Base-by-base conservation (phyloP, 64 coral and sea anemone species). In the Dendrophyllia cribrosa region DNA sequence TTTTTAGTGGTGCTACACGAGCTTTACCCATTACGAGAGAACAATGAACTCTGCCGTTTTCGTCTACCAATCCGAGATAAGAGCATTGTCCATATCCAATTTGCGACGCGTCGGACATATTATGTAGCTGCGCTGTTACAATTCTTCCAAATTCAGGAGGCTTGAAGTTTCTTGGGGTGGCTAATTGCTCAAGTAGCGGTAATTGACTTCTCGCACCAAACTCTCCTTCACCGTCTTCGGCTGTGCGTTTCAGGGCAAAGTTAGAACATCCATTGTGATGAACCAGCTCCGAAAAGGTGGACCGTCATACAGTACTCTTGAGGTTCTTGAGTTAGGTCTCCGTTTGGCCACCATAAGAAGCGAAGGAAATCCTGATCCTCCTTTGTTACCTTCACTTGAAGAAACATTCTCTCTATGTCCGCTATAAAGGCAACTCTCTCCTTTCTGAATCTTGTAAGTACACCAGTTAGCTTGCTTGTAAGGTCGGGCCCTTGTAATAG, bases 1-100 rank as follows among this genome's bases (percentile, higher is more conserved):
- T 48, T 59, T 87, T 93, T 49, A 66, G 19, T 20, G 91, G 91
- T 24, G 91, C 74, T 3, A 85, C 90, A 15, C 59, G 69, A 26
- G 90, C 56, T 50, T 91, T 91, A 1, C 51, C 90, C 79, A 72
- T 82, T 8, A 75, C 90, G 17, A 92, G 51, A 43, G 69, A 82
- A 46, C 89, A 91, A 59, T 91, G 89, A 5, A 91, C 60, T 34
- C 19, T 45, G 12, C 60, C 74, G 14, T 83, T 53, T 69, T 78
- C 44, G 43, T 91, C 25, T 3, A 53, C 24, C 49, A 91, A 25
- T 12, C 65, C 60, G 16, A 93, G 82, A 60, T 93, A 93, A 22
- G 91, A 93, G 46, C 79, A 84, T 62, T 93, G 82, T 21, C 91
- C 73, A 68, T 87, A 93, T 9, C 91, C 91, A 56, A 43, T 17